A percentile compares a stretch with the other conserved stretches of the same genome.
Conservation (phyloP, 2,797 vertebrate genomes). For the Ciconia nigra region DNA sequence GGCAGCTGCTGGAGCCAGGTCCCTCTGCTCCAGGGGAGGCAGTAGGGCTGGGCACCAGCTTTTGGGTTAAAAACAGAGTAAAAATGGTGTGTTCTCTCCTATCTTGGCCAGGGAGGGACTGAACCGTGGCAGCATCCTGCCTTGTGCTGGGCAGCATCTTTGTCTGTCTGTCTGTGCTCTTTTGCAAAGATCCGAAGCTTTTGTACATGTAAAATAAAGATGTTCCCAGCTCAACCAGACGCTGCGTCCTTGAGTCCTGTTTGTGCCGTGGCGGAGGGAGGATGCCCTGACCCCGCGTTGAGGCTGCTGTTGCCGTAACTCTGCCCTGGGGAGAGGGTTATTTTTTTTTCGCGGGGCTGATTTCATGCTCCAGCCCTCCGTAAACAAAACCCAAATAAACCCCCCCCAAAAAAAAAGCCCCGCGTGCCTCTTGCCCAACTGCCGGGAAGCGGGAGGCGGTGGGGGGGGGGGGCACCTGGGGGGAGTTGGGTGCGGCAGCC, state of each 20-base stretch:
- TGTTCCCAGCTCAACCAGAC: background rate
- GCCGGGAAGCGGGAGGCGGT: accelerated
- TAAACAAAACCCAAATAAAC: constrained; percentile 45
- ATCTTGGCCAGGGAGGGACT: background rate
- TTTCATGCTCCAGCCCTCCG: background rate
- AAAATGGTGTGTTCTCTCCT: background rate
- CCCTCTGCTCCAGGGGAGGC: background rate
- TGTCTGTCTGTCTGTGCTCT: background rate
- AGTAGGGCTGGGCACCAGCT: background rate
- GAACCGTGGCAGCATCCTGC: background rate
- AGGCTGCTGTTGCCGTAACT: background rate
- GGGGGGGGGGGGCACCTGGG: no score
- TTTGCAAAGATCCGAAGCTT: background rate
- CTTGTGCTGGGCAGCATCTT: background rate
- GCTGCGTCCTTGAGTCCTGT: background rate
- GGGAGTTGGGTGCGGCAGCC: background rate
- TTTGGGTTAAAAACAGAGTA: background rate
- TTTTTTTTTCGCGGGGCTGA: background rate
- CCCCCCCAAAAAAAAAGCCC: background rate
- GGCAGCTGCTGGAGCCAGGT: background rate
- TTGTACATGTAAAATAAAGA: background rate
- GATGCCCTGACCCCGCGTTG: accelerated
- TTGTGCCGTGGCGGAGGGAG: background rate
- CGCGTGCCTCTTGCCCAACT: background rate
- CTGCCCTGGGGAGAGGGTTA: background rate